Conservation (phyloP, 2,888 invertebrate genomes). For the Bimastos eiseni region DNA sequence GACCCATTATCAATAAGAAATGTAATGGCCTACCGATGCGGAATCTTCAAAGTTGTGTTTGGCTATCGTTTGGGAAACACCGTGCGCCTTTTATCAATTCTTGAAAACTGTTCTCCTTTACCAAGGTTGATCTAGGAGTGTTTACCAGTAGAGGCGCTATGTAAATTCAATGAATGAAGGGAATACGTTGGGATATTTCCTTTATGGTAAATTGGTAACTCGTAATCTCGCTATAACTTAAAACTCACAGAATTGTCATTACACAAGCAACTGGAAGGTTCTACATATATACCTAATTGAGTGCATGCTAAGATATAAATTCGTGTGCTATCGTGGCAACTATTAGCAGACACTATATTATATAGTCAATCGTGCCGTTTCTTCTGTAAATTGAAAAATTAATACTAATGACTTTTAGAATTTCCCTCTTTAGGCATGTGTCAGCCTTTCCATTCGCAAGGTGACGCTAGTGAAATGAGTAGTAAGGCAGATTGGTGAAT, state of each 20-base stretch:
- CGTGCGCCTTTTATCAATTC: background rate
- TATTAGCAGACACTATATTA: background rate
- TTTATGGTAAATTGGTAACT: background rate
- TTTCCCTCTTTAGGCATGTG: background rate
- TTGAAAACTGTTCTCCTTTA: background rate
- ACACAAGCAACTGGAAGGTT: no score
- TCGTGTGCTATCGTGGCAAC: background rate
- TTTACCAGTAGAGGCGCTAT: background rate
- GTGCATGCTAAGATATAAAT: no score
- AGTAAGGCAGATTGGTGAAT: no score
- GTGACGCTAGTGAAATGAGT: no score
- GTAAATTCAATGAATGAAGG: background rate
- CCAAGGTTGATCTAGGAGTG: background rate
- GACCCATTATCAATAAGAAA: no score
- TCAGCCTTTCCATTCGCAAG: background rate
- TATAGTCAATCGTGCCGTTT: background rate
- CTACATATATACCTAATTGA: no score
- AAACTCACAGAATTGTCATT: background rate
- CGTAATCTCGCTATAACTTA: background rate
- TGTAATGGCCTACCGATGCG: background rate
- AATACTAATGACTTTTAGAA: background rate
- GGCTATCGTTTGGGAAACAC: background rate
- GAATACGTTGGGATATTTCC: background rate
- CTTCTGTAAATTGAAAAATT: background rate
- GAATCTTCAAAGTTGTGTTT: background rate